Evolutionary conservation across 2,797 vertebrate species (phyloP), one percentile per base, ranked within the genome.

Genomic region (Xerus rutilus): DNA sequence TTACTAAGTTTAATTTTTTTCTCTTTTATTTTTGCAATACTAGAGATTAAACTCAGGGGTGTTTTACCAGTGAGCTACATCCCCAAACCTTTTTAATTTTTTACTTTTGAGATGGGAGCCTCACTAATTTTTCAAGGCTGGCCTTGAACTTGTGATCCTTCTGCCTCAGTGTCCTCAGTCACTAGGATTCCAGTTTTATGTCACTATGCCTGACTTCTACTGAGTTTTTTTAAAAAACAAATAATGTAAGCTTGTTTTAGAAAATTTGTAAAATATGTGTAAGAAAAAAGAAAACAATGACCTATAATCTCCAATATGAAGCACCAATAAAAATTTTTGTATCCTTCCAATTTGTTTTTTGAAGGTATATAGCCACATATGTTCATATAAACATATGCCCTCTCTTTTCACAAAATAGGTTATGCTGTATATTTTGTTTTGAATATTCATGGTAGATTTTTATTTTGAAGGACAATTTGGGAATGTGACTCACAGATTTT

Each of bases 181-280:
- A 57, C 54, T 57, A 18, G 54, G 18, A 57, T 57, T 57, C 8
- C 18, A 20, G 7, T 17, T 7, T 2, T 21, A 57, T 57, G 7
- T 20, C 6, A 57, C 18, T 52, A 21, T 52, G 30, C 12, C 47
- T 52, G 47, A 20, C 47, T 77, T 57, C 21, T 57, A 32, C 47
- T 18, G 30, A n/a, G 47, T 52, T 49, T 90, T 64, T 70, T 17
- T 23, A n/a, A 67, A 65, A 43, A 2, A 35, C 12, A 92, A 89
- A 39, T 86, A 25, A 89, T 39, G 65, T 30, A 92, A 92, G 9
- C 30, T 89, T 86, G 76, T 45, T 86, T 89, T 92, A 94, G 74
- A 70, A 94, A 92, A 49, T 69, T 85, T 86, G 9, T 3, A 94
- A 72, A 74, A 67, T 82, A 83, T 4, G 72, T 7, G 20, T 52